Evolutionary conservation across 2,797 vertebrate species (phyloP).

Genomic region (Scolopax bukidnonensis): DNA sequence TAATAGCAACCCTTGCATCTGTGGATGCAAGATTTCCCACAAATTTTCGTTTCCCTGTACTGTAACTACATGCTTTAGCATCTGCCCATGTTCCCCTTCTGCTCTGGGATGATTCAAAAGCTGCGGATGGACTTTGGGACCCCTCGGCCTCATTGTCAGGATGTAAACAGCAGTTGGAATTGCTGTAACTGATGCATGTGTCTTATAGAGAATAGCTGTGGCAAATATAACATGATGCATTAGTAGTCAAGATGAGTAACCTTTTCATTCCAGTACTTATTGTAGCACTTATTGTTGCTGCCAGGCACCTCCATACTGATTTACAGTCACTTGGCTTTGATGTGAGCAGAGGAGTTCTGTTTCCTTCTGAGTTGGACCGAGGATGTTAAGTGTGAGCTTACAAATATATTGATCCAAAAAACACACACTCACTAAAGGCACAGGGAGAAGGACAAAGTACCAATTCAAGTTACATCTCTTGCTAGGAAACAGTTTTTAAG

Average conservation of each 20-base stretch:
- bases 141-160: not conserved
- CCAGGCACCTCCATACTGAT: conserved; percentile 9
- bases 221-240: not conserved
- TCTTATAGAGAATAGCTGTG: not conserved
- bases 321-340: not conserved
- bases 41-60: not conserved
- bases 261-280: not conserved
- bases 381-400: not conserved
- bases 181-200: not conserved
- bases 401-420: conserved; percentile 5
- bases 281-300: not conserved
- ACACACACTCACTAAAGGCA: not conserved
- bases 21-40: not conserved
- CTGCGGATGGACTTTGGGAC: not conserved
- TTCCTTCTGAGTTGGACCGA: not conserved
- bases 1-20: not conserved
- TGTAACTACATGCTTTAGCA: not conserved
- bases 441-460: not conserved
- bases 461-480: not conserved
- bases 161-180: not conserved
- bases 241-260: conserved; percentile 12
- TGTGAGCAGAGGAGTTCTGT: not conserved
- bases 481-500: not conserved
- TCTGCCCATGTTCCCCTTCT: not conserved
- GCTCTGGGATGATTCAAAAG: not conserved